Evolutionary conservation across 2,113 vertebrate species (phyloP), one percentile per base, ranked within the genome.

Genomic region (Caranx ignobilis): DNA sequence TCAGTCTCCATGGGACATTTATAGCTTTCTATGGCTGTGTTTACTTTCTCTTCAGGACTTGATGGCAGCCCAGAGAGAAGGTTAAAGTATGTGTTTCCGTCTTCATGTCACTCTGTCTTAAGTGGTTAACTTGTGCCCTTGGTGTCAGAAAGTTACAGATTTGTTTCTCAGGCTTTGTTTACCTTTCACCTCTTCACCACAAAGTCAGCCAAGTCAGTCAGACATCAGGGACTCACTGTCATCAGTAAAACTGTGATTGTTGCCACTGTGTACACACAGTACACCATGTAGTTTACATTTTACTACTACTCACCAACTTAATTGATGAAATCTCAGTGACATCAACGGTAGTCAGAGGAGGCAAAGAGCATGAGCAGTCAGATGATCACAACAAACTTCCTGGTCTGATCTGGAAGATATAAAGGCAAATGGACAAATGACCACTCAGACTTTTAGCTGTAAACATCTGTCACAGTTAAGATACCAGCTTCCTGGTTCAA

Each of bases 11-110:
- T 31, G 31, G 84, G 87, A 76, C 62, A 26, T 65, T 41, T 77
- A 82, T 75, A 32, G 69, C 35, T 84, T 82, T 87, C 52, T 54
- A 75, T 21, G 60, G 45, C 71, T 67, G 63, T 87, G 82, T 87
- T 85, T 83, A 73, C 66, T 74, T 82, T 90, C 83, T 76, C 78
- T 57, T 82, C 82, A 60, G 85, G 69, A 76, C 72, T 7, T 75
- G 77, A 87, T 82, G 75, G 77, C 57, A 34, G 55, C 77, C 31
- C 21, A 50, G 55, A 75, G 77, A 72, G 79, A 57, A 79, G 77
- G 82, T 86, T 72, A 47, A 77, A 72, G 21, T 34, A 64, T 76
- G 71, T 79, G 73, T 79, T 78, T 83, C 41, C 72, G 76, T 83
- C 82, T 66, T 48, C 31, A 34, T 79, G 75, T 56, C 60, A 11